phyloP scores from a whole-genome alignment of 2,888 invertebrate genomes.

The Euzophera pinguis region DNA sequence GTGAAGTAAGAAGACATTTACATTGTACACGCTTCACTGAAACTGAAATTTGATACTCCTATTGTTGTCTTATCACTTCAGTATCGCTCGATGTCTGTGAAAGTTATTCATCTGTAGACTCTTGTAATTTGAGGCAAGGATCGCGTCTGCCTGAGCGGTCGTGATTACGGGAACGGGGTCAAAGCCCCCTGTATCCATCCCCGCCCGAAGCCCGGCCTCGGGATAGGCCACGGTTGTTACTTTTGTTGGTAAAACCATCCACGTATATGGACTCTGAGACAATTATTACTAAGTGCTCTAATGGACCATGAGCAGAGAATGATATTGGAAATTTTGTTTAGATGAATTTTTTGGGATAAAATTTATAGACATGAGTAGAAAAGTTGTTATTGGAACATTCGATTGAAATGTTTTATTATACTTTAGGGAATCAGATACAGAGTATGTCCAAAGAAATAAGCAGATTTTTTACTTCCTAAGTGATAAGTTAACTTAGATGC shows the following conservation, averaged over 20 bases:
- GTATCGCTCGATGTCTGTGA: too few relatives aligned
- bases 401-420: too few relatives aligned
- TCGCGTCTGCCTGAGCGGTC: slow-evolving; percentile 26
- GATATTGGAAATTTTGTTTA: not conserved
- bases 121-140: slow-evolving; percentile 11
- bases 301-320: not conserved
- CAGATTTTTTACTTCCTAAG: too few relatives aligned
- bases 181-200: slow-evolving; percentile 44
- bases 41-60: too few relatives aligned
- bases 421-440: too few relatives aligned
- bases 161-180: slow-evolving; percentile 56
- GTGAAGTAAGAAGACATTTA: too few relatives aligned
- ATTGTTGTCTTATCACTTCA: too few relatives aligned
- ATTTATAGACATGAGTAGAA: not conserved
- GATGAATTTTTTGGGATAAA: not conserved
- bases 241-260: slow-evolving; percentile 27
- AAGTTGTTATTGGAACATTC: too few relatives aligned
- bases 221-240: slow-evolving; percentile 27
- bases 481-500: too few relatives aligned
- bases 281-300: slow-evolving; percentile 9
- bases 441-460: too few relatives aligned
- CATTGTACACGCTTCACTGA: too few relatives aligned
- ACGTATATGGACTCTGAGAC: slow-evolving; percentile 1
- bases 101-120: not conserved
- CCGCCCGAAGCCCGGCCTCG: slow-evolving; percentile 24